phyloP scores from a whole-genome alignment of 2,113 vertebrate species.

The Aplodontia rufa region DNA sequence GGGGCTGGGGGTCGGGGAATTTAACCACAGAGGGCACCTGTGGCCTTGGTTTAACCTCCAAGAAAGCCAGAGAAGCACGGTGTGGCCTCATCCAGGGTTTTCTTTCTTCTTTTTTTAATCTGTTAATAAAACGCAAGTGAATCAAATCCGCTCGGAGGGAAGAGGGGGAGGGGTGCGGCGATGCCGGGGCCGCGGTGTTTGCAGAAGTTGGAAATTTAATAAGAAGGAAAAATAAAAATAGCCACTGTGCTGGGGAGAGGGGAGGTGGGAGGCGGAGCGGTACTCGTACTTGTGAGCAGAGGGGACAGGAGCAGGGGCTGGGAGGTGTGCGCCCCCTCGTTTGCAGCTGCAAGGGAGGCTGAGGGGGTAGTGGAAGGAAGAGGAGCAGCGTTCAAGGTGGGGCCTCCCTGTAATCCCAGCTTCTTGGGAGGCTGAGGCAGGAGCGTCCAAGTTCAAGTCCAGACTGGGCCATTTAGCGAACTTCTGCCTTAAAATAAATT shows the following conservation, averaged over 20 bases:
- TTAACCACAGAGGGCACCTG: too few relatives aligned
- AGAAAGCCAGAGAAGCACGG: neutral
- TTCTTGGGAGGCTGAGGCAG: too few relatives aligned
- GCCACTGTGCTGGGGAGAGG: conserved; percentile 46
- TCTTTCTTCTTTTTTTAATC: conserved; percentile 61
- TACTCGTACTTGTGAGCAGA: neutral
- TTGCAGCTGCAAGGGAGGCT: neutral
- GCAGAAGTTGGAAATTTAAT: conserved; percentile 80
- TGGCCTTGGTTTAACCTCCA: neutral
- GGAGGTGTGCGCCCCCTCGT: neutral
- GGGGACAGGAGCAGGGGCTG: neutral
- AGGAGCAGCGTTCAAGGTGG: too few relatives aligned
- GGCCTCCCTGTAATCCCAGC: too few relatives aligned
- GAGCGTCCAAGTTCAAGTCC: too few relatives aligned
- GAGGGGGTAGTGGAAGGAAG: neutral
- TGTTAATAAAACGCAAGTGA: conserved; percentile 78
- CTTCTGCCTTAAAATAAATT: too few relatives aligned
- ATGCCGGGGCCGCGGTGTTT: conserved; percentile 71
- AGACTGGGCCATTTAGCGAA: too few relatives aligned
- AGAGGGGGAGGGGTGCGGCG: neutral
- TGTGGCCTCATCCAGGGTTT: neutral
- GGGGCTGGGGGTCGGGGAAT: too few relatives aligned
- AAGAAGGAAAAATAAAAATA: conserved; percentile 80
- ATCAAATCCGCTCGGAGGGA: conserved; percentile 73
- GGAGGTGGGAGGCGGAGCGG: neutral